Percentiles rank a stretch among this genome's conserved stretches.
phyloP scores from a whole-genome alignment of 2,113 vertebrate genomes.

The Nesogale talazaci region DNA sequence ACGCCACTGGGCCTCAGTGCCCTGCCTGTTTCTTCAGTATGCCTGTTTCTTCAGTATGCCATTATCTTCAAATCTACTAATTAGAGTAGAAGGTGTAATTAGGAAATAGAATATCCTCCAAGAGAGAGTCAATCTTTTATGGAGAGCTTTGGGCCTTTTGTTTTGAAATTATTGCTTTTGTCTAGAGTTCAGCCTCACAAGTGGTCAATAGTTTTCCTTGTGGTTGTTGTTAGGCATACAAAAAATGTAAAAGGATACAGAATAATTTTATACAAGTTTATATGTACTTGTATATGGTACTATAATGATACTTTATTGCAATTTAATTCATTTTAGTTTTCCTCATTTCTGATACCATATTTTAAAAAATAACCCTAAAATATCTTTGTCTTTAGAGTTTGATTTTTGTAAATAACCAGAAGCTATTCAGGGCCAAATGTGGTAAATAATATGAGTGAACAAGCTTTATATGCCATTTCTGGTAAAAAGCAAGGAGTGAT shows the following conservation, averaged over 20 bases:
- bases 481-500: constrained; percentile 55
- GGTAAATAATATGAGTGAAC: constrained; percentile 55
- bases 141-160: constrained; percentile 10
- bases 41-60: constrained; percentile 49
- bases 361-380: constrained; percentile 51
- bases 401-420: constrained; percentile 64
- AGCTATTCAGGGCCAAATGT: constrained; percentile 41
- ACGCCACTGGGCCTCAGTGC: too few species aligned
- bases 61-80: constrained; percentile 64
- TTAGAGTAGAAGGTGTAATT: constrained; percentile 65
- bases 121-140: constrained; percentile 20
- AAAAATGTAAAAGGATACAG: constrained; percentile 34
- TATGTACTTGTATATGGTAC: not conserved
- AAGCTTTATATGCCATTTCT: constrained; percentile 61
- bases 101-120: not conserved
- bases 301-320: not conserved
- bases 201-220: not conserved
- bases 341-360: not conserved
- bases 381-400: not conserved
- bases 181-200: constrained; percentile 9
- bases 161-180: constrained; percentile 13
- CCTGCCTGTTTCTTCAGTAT: too few species aligned
- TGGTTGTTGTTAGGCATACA: not conserved
- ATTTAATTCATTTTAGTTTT: constrained; percentile 18
- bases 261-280: not conserved